A percentile compares a stretch with the other conserved stretches of the same genome.
Conservation (phyloP, 2,888 invertebrate genomes). For the Drosophila maculinotata region DNA sequence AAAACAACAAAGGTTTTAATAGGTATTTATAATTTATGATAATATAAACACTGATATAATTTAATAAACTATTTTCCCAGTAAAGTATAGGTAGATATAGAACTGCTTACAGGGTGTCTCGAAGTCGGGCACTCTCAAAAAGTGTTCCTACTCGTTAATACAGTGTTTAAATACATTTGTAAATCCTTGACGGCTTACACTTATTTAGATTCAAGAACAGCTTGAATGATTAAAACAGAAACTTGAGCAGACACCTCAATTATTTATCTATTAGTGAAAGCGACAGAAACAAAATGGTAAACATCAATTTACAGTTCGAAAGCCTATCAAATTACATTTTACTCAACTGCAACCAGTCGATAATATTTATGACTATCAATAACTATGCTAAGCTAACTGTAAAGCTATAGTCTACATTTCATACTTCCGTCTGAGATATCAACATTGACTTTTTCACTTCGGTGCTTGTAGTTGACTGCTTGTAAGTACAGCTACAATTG, state of each 20-base stretch:
- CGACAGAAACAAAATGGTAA: not conserved
- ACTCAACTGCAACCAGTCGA: not conserved
- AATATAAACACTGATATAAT: too few relatives aligned
- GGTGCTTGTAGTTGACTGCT: not conserved
- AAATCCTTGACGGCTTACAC: slow-evolving; percentile 51
- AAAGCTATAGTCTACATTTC: not conserved
- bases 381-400: not conserved
- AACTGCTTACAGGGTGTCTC: not conserved
- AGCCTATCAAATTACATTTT: not conserved
- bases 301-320: not conserved
- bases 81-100: too few relatives aligned
- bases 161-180: slow-evolving; percentile 11
- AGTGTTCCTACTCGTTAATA: not conserved
- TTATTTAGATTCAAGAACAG: slow-evolving; percentile 19
- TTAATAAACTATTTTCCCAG: too few relatives aligned
- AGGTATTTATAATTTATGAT: too few relatives aligned
- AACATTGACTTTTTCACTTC: slow-evolving; percentile 9
- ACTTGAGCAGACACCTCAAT: slow-evolving; percentile 1
- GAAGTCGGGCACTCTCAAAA: not conserved
- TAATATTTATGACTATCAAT: slow-evolving; percentile 2
- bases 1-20: too few relatives aligned
- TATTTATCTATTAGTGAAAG: slow-evolving; percentile 27
- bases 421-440: not conserved
- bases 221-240: not conserved
- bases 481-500: slow-evolving; percentile 43